A percentile compares a stretch with the other conserved stretches of the same genome.
Evolutionary conservation across 2,888 invertebrate species (phyloP).

Genomic region (Scaptomyza parva): DNA sequence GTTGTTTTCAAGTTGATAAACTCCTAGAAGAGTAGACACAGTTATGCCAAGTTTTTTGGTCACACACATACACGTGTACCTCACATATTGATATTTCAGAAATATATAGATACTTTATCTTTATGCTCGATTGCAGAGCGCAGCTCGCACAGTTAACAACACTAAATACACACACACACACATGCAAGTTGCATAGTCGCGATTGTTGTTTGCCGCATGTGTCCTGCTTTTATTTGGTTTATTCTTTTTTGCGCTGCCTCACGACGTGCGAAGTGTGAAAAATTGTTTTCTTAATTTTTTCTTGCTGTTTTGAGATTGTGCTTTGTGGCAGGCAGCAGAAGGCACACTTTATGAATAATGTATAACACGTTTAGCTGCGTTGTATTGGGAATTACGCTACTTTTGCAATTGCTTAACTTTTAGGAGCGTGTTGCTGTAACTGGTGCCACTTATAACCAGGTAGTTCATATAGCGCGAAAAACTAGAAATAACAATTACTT

Average conservation of each 20-base stretch:
- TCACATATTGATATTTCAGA: conserved; percentile 50
- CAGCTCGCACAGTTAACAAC: conserved; percentile 35
- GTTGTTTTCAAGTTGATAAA: conserved; percentile 20
- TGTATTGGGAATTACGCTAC: conserved; percentile 59
- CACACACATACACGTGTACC: conserved; percentile 13
- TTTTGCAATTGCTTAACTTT: conserved; percentile 60
- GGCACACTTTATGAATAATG: conserved; percentile 67
- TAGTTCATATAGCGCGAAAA: background rate
- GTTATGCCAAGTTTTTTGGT: conserved; percentile 28
- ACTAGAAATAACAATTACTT: background rate
- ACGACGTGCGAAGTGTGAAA: conserved; percentile 78
- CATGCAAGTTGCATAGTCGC: conserved; percentile 57
- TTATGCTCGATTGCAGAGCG: conserved; percentile 48
- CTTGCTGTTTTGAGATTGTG: conserved; percentile 38
- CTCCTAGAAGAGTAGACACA: conserved; percentile 1
- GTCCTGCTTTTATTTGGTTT: conserved; percentile 50
- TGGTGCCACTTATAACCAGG: conserved; percentile 11
- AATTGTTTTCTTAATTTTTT: conserved; percentile 48
- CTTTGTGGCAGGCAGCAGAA: conserved; percentile 24
- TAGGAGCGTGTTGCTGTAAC: conserved; percentile 26
- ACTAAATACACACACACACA: conserved; percentile 18
- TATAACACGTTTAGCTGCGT: conserved; percentile 61
- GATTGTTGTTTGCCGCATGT: conserved; percentile 38
- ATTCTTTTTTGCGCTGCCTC: conserved; percentile 40
- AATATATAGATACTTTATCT: conserved; percentile 54